Percentiles rank a stretch among this genome's conserved stretches.
These are phyloP conservation scores for Zonitis immaculata DNA, from an alignment of 2,888 invertebrate species.

Conservation along the genomic window DNA sequence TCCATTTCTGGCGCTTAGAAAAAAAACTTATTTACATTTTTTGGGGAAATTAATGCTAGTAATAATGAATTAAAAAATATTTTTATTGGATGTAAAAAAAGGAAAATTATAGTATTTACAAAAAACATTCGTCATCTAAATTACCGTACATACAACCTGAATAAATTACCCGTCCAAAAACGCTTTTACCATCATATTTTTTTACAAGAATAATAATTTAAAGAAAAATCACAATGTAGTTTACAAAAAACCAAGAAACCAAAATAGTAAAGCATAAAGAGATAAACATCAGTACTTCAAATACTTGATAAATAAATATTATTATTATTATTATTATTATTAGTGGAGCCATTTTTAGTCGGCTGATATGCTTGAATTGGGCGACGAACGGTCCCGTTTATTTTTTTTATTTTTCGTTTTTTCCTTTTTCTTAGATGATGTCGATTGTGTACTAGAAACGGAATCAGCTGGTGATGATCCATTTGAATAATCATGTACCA, in stretches of 20 bases:
- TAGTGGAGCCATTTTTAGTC: too few relatives aligned
- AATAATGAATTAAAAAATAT: not conserved
- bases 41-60: too few relatives aligned
- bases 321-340: too few relatives aligned
- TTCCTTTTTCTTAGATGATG: constrained; percentile 38
- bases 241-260: not conserved
- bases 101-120: not conserved
- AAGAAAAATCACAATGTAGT: not conserved
- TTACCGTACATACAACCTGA: not conserved
- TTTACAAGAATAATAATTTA: too few relatives aligned
- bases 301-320: too few relatives aligned
- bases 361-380: constrained; percentile 34
- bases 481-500: constrained; percentile 43
- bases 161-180: not conserved
- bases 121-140: not conserved
- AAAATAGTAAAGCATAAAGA: constrained; percentile 12
- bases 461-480: constrained; percentile 43
- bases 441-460: constrained; percentile 35
- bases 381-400: constrained; percentile 39
- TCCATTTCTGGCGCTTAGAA: too few relatives aligned
- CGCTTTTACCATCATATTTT: too few relatives aligned
- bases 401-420: constrained; percentile 40
- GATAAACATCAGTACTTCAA: too few relatives aligned
- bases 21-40: too few relatives aligned
- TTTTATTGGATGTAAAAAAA: not conserved